phyloP scores from a whole-genome alignment of 2,113 vertebrate species.

The Epinephelus moara region DNA sequence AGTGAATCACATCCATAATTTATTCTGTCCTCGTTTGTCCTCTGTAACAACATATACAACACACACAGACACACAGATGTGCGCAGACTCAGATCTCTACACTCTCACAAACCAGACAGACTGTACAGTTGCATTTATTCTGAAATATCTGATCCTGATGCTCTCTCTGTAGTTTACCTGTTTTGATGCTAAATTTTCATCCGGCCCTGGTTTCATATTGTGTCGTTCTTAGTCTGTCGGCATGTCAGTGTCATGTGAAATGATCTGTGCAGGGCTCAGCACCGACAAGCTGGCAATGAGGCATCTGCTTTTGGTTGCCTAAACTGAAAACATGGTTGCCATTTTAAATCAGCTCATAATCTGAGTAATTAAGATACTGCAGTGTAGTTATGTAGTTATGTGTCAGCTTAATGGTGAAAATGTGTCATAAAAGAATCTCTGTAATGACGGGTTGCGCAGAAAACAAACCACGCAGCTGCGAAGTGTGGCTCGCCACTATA shows the following conservation, averaged over 20 bases:
- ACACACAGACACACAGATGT: background rate
- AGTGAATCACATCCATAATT: background rate
- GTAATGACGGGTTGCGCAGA: no score
- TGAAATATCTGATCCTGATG: background rate
- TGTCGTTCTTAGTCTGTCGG: background rate
- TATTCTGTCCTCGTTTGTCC: background rate
- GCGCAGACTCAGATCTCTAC: background rate
- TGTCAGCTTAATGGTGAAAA: no score
- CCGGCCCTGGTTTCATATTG: background rate
- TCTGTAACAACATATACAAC: constrained; percentile 1
- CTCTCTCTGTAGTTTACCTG: background rate
- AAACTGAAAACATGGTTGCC: no score
- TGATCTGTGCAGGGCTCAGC: no score
- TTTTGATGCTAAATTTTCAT: background rate
- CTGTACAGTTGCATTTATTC: background rate
- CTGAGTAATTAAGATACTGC: no score
- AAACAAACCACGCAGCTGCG: no score
- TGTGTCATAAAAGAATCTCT: no score
- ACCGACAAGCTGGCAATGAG: no score
- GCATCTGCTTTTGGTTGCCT: no score
- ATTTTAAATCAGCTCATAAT: no score
- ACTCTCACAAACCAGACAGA: background rate
- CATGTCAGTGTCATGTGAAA: background rate
- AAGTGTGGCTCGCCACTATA: no score
- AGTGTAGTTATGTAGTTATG: no score